Percentiles rank a stretch among this genome's conserved stretches.
Conservation (phyloP, 2,797 vertebrate species). For the Acanthornis magna region DNA sequence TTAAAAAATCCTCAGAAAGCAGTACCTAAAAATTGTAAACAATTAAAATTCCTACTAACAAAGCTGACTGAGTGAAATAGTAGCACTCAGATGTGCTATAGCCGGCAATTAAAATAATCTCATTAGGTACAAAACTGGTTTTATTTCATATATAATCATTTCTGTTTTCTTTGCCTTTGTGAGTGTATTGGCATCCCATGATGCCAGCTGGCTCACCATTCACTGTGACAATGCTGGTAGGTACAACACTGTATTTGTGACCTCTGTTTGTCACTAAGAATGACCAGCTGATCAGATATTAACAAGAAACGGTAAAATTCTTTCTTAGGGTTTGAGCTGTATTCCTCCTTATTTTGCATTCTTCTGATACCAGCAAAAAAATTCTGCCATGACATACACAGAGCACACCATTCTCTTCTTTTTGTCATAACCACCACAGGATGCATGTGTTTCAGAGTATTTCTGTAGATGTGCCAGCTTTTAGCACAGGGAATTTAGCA, state of each 20-base stretch:
- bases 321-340: background rate
- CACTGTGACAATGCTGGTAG: background rate
- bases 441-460: background rate
- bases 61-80: background rate
- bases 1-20: background rate
- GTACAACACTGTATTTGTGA: background rate
- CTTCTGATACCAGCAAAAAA: background rate
- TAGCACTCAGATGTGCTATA: background rate
- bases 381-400: fast-evolving
- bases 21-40: background rate
- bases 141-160: background rate
- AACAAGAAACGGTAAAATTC: background rate
- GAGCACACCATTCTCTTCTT: background rate
- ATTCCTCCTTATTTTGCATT: background rate
- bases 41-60: background rate
- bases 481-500: background rate
- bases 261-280: background rate
- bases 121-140: background rate
- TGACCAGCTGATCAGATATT: background rate
- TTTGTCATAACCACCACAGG: background rate
- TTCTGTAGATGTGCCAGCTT: background rate
- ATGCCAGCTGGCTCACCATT: background rate
- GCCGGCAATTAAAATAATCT: background rate
- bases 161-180: background rate
- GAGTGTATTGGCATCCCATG: background rate